phyloP scores from a whole-genome alignment of 2,113 vertebrate species.

The Dromiciops gliroides region DNA sequence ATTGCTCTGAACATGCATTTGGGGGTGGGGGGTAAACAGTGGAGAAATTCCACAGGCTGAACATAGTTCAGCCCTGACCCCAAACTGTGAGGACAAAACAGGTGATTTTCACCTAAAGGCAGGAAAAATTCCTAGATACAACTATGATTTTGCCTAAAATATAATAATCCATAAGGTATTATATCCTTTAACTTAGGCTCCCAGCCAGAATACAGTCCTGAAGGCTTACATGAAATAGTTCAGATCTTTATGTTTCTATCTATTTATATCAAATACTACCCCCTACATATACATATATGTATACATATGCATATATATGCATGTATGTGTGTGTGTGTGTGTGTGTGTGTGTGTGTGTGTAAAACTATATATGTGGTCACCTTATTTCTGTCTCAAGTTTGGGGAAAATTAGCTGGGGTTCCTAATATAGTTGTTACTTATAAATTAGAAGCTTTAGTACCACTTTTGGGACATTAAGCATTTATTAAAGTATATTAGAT shows the following conservation, averaged over 20 bases:
- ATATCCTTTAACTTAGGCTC: background rate
- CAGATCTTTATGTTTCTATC: background rate
- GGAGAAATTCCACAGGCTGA: background rate
- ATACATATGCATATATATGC: too few relatives aligned
- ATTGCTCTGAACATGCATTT: background rate
- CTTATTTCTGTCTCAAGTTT: too few relatives aligned
- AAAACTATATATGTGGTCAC: too few relatives aligned
- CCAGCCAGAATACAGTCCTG: background rate
- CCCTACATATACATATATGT: too few relatives aligned
- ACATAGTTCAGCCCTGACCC: background rate
- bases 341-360: too few relatives aligned
- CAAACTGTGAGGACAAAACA: background rate
- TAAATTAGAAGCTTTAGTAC: too few relatives aligned
- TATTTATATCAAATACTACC: background rate
- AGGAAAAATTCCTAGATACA: background rate
- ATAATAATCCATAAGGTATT: background rate
- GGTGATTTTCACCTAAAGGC: background rate
- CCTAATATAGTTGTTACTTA: too few relatives aligned
- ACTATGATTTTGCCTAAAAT: background rate
- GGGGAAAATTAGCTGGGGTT: too few relatives aligned
- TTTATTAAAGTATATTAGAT: too few relatives aligned
- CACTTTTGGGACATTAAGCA: too few relatives aligned
- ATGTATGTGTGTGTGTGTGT: too few relatives aligned
- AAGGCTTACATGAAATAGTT: background rate
- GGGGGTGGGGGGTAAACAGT: background rate